Percentiles rank a stretch among this genome's conserved stretches.
Evolutionary conservation across 2,888 invertebrate genomes (phyloP).

Genomic region (Campoplex capitator): DNA sequence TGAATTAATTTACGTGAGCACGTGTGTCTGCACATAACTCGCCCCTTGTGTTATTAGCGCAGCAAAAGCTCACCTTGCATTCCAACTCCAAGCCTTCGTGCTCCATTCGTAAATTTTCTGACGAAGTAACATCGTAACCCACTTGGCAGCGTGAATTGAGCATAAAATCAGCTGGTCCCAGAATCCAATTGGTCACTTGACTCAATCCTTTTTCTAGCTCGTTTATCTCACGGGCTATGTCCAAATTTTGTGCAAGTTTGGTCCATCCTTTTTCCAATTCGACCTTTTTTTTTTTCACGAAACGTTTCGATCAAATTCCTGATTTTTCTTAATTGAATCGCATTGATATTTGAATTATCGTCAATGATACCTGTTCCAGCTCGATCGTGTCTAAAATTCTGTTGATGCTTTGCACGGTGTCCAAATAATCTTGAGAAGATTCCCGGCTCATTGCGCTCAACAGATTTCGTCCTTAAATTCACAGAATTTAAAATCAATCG

Average conservation of each 20-base stretch:
- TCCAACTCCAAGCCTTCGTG: conserved; percentile 91
- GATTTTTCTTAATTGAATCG: background rate
- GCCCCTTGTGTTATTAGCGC: background rate
- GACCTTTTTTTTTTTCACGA: conserved; percentile 72
- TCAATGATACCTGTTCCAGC: conserved; percentile 85
- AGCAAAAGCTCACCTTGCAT: conserved; percentile 87
- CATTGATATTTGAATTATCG: background rate
- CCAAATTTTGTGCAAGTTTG: conserved; percentile 87
- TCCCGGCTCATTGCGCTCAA: conserved; percentile 79
- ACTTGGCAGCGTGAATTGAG: conserved; percentile 90
- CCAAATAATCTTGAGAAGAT: conserved; percentile 88
- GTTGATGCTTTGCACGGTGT: conserved; percentile 87
- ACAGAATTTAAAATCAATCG: background rate
- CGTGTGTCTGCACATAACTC: background rate
- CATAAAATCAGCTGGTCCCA: conserved; percentile 91
- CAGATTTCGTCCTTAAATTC: conserved; percentile 77
- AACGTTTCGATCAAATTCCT: background rate
- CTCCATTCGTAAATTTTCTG: conserved; percentile 90
- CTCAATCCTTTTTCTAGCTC: conserved; percentile 88
- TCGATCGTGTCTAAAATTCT: conserved; percentile 86
- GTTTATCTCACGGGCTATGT: conserved; percentile 87
- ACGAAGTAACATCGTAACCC: conserved; percentile 90
- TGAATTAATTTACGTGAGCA: background rate
- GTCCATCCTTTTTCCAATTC: conserved; percentile 88
- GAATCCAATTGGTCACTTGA: conserved; percentile 92